A percentile compares a stretch with the other conserved stretches of the same genome.
phyloP scores from a whole-genome alignment of 2,888 invertebrate species.

The Gastrophysa polygoni region DNA sequence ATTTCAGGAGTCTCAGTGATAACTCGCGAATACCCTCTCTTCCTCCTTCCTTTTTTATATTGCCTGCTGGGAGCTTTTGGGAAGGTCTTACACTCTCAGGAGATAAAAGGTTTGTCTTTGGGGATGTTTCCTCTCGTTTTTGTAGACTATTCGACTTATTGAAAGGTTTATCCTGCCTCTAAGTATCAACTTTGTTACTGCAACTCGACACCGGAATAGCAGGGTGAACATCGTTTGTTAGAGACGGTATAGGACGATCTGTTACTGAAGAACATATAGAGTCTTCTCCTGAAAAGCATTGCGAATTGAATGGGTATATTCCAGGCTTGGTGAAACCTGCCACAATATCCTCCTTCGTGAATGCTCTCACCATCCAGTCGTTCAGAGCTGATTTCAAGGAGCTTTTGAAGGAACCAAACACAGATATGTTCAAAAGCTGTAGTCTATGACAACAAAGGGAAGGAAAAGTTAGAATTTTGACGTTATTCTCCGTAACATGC shows the following conservation, averaged over 20 bases:
- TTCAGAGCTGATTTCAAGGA: slow-evolving; percentile 19
- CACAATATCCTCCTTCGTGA: not conserved
- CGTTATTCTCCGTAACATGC: not conserved
- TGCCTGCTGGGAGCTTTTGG: slow-evolving; percentile 7
- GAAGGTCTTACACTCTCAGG: no score
- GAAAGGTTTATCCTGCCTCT: no score
- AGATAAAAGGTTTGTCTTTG: no score
- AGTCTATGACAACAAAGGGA: slow-evolving; percentile 6
- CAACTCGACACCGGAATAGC: no score
- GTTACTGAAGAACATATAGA: not conserved
- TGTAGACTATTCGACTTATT: no score
- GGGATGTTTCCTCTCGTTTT: no score
- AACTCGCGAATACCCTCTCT: no score
- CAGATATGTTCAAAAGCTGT: slow-evolving; percentile 19
- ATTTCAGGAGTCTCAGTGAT: no score
- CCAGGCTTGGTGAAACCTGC: not conserved
- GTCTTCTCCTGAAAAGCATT: not conserved
- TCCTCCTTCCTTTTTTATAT: no score
- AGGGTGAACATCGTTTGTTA: no score
- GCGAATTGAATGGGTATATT: not conserved
- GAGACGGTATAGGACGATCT: no score
- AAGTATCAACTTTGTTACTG: no score
- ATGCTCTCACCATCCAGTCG: slow-evolving; percentile 19
- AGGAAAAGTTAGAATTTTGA: not conserved
- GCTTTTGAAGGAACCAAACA: slow-evolving; percentile 22